These are phyloP conservation scores for Vespertilio murinus DNA, from an alignment of 2,797 vertebrate species.

Conservation along the genomic window DNA sequence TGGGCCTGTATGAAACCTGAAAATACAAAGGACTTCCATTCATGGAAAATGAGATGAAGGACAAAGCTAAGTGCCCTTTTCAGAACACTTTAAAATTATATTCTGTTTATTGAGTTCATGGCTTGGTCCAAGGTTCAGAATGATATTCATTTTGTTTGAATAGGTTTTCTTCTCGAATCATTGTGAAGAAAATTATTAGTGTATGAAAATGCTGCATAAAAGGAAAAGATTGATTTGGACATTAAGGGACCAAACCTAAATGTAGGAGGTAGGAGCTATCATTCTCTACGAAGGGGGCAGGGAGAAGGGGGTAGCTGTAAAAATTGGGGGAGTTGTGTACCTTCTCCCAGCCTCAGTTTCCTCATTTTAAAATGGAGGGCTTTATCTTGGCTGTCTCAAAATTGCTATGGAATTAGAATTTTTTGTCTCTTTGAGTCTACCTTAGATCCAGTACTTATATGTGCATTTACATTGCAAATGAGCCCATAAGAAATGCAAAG, in stretches of 20 bases:
- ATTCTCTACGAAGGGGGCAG: neutral
- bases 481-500: conserved; percentile 57
- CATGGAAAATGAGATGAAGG: conserved; percentile 52
- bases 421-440: neutral
- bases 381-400: conserved; percentile 12
- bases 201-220: conserved; percentile 39
- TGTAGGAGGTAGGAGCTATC: neutral
- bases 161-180: conserved; percentile 54
- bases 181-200: conserved; percentile 60
- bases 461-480: neutral
- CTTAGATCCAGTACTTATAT: neutral
- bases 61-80: conserved; percentile 63
- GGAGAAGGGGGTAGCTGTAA: neutral
- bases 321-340: conserved; percentile 23
- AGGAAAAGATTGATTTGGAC: conserved; percentile 51
- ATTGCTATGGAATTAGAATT: conserved; percentile 35
- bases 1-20: conserved; percentile 45
- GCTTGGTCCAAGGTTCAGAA: conserved; percentile 56
- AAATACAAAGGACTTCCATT: conserved; percentile 58
- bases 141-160: conserved; percentile 63
- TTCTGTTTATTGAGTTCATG: conserved; percentile 68
- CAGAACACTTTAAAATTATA: conserved; percentile 68
- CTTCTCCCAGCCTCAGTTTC: conserved; percentile 40
- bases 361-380: neutral
- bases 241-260: neutral